Evolutionary conservation across 1,140 invertebrate species (phyloP).

Genomic region (Bombus vancouverensis): DNA sequence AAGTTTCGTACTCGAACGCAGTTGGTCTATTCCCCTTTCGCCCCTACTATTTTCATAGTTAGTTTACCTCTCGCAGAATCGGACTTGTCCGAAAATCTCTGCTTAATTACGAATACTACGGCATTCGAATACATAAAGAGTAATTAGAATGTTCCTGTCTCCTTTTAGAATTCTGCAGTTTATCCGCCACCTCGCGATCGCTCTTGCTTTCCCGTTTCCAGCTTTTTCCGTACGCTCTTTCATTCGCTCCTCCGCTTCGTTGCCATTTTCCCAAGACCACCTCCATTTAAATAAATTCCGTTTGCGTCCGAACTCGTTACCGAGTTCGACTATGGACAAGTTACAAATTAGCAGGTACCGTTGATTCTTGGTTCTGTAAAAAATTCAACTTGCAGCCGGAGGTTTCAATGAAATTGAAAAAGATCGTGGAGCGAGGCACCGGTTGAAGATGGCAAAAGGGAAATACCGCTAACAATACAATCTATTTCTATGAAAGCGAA

Average conservation of each 20-base stretch:
- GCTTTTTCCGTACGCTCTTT: background rate
- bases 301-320: background rate
- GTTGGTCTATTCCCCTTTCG: background rate
- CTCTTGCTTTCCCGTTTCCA: background rate
- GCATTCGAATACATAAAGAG: background rate
- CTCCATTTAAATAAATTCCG: constrained; percentile 1
- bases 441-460: background rate
- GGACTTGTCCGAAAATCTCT: background rate
- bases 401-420: background rate
- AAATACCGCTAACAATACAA: background rate
- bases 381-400: background rate
- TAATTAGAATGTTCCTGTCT: constrained; percentile 41
- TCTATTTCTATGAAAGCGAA: constrained; percentile 3
- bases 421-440: too few species aligned
- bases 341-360: constrained; percentile 1
- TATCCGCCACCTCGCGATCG: background rate
- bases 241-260: background rate
- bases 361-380: background rate
- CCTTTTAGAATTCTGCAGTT: background rate
- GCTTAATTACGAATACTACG: constrained; percentile 1
- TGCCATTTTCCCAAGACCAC: too few species aligned
- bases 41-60: background rate
- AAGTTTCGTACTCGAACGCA: background rate
- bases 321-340: background rate
- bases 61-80: background rate